These are phyloP conservation scores for Clarias macrocephalus DNA, from an alignment of 2,113 vertebrate genomes.

Conservation along the genomic window DNA sequence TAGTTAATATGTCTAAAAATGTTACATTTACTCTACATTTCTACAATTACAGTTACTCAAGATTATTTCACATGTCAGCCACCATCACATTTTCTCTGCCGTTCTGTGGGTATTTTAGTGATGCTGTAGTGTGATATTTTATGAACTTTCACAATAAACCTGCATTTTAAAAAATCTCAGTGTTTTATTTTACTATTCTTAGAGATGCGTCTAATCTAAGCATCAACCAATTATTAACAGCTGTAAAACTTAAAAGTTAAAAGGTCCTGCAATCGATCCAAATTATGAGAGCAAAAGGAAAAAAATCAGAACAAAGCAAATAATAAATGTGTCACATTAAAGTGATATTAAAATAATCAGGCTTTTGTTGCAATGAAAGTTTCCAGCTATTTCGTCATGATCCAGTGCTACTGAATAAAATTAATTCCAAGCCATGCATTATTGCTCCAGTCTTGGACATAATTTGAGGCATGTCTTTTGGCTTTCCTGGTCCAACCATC, in stretches of 20 bases:
- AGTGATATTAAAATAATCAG: not conserved
- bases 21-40: not conserved
- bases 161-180: conserved; percentile 28
- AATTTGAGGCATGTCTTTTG: conserved; percentile 24
- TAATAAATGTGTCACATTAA: not conserved
- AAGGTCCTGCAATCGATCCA: not conserved
- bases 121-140: not conserved
- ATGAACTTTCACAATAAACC: conserved; percentile 46
- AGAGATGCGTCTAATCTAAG: not conserved
- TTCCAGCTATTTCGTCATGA: conserved; percentile 41
- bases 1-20: conserved; percentile 57
- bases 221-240: not conserved
- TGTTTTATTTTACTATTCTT: not conserved
- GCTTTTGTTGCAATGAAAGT: conserved; percentile 21
- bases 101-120: conserved; percentile 9
- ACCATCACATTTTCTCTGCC: not conserved
- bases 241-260: not conserved
- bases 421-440: conserved; percentile 42
- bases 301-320: not conserved
- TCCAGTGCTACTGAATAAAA: conserved; percentile 20
- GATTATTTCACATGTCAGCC: not conserved
- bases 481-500: conserved; percentile 15
- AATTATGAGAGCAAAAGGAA: not conserved
- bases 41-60: not conserved
- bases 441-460: conserved; percentile 33